These are phyloP conservation scores for Antennarius maculatus DNA, from an alignment of 2,797 vertebrate species.

Conservation along the genomic window DNA sequence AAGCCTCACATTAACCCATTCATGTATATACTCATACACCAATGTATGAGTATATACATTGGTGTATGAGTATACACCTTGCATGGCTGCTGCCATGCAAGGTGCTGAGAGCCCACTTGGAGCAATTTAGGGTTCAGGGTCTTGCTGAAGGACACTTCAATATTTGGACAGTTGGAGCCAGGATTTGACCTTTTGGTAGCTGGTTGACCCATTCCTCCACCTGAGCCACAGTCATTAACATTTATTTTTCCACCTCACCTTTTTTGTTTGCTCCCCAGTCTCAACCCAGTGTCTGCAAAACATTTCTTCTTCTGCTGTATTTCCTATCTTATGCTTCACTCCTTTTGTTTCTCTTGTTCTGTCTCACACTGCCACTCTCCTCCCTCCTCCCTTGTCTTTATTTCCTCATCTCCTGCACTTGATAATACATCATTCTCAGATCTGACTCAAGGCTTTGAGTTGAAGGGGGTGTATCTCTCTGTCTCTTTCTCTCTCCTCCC, in stretches of 20 bases:
- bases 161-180: no score
- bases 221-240: background rate
- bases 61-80: no score
- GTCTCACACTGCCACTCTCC: slow-evolving; percentile 34
- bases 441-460: slow-evolving; percentile 59
- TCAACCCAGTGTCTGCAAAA: background rate
- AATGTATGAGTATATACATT: no score
- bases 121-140: no score
- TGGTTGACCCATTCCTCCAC: background rate
- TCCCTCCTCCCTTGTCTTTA: slow-evolving; percentile 35
- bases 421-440: slow-evolving; percentile 57
- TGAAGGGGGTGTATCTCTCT: slow-evolving; percentile 39
- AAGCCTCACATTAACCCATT: no score
- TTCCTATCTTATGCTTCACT: slow-evolving; percentile 29
- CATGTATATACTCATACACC: no score
- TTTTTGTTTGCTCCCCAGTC: slow-evolving; percentile 18
- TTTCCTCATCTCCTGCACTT: slow-evolving; percentile 45
- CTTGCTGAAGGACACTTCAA: no score
- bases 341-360: slow-evolving; percentile 41
- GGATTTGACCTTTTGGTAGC: no score
- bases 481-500: slow-evolving; percentile 38
- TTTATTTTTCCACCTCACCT: background rate
- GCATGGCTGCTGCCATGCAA: no score
- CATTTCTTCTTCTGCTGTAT: slow-evolving; percentile 11
- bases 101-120: no score